phyloP scores from a whole-genome alignment of 2,797 vertebrate species.

The Amniataba percoides region DNA sequence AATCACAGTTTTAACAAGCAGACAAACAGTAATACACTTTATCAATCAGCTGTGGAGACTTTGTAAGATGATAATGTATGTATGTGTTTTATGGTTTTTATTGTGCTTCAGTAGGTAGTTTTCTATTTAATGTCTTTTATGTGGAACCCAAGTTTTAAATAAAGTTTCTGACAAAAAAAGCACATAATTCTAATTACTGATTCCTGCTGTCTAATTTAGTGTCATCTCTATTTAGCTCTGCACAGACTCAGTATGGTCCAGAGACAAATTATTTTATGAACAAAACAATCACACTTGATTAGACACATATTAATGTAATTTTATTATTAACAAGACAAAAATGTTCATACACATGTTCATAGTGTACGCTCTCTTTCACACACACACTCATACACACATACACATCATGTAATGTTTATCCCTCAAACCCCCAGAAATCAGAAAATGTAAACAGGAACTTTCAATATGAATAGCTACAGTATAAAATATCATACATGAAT shows the following conservation, averaged over 20 bases:
- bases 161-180: too few relatives aligned
- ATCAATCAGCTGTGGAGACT: too few relatives aligned
- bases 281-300: neutral
- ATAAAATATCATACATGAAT: slow-evolving; percentile 64
- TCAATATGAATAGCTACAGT: slow-evolving; percentile 42
- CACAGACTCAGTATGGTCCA: neutral
- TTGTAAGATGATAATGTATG: too few relatives aligned
- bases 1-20: too few relatives aligned
- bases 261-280: neutral
- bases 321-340: slow-evolving; percentile 63
- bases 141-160: too few relatives aligned
- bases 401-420: slow-evolving; percentile 12
- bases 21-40: too few relatives aligned
- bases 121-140: too few relatives aligned
- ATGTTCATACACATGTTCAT: slow-evolving; percentile 16
- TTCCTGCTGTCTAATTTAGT: neutral
- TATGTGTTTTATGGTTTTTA: too few relatives aligned
- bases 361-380: neutral
- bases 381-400: slow-evolving; percentile 23
- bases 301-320: slow-evolving; percentile 36
- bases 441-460: slow-evolving; percentile 72
- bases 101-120: too few relatives aligned
- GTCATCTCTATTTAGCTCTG: too few relatives aligned
- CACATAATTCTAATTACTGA: neutral
- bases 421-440: slow-evolving; percentile 47